phyloP scores from a whole-genome alignment of 2,797 vertebrate genomes.

The Phyllotis vaccarum region DNA sequence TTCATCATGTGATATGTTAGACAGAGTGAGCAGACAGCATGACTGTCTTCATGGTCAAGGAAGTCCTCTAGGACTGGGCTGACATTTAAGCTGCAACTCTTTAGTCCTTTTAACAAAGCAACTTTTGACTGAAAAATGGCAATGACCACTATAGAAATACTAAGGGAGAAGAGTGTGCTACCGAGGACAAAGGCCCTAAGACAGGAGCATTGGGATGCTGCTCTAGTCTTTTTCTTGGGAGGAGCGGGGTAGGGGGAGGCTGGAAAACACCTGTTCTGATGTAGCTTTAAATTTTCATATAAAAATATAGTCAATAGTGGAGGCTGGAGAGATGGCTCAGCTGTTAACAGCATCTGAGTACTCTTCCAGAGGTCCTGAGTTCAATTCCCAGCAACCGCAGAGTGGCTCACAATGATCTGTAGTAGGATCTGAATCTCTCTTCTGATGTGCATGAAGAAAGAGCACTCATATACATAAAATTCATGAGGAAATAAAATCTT shows the following conservation, averaged over 20 bases:
- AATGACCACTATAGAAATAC: background rate
- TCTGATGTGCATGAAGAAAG: background rate
- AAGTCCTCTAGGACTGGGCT: background rate
- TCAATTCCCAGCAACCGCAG: background rate
- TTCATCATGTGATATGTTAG: background rate
- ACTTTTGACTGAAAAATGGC: background rate
- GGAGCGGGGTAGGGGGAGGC: no score
- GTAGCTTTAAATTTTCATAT: background rate
- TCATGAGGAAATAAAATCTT: background rate
- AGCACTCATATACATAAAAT: background rate
- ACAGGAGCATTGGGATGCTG: background rate
- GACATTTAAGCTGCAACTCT: background rate
- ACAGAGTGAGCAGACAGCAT: background rate
- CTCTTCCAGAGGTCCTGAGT: background rate
- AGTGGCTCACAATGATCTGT: background rate
- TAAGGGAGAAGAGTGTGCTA: background rate
- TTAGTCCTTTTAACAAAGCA: background rate
- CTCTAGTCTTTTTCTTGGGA: background rate
- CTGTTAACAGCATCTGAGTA: background rate
- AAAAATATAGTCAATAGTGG: background rate
- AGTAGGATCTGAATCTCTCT: background rate
- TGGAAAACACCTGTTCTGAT: background rate
- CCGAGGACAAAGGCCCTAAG: background rate
- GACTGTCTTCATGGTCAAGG: background rate
- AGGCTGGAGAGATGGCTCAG: background rate